Evolutionary conservation across 2,888 invertebrate genomes (phyloP), one percentile per base, ranked within the genome.

Genomic region (Drosophila pseudotalamancana): DNA sequence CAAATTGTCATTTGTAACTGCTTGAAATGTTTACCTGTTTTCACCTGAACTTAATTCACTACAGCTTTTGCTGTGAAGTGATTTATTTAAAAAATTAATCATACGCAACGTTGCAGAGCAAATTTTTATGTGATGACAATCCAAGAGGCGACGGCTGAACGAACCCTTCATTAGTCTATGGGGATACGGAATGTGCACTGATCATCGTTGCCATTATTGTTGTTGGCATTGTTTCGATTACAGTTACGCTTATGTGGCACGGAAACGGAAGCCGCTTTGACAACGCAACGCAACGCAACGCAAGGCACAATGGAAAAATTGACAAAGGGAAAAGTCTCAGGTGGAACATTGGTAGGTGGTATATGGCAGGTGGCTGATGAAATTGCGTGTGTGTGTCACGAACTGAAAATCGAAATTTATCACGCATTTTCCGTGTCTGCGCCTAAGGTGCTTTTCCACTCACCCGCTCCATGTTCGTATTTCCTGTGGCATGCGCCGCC

Each of bases 41-140:
- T n/a, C n/a, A n/a, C n/a, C n/a, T n/a, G n/a, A n/a, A n/a, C n/a
- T n/a, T n/a, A n/a, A n/a, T n/a, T n/a, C n/a, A n/a, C n/a, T n/a
- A n/a, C n/a, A n/a, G n/a, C n/a, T n/a, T n/a, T n/a, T n/a, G n/a
- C n/a, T n/a, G n/a, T n/a, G n/a, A n/a, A n/a, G n/a, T n/a, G n/a
- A n/a, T 11, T 12, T n/a, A 2, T 18, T 4, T 6, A 3, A n/a
- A 48, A 42, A 63, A 80, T 69, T 56, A 57, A 60, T 60, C 65
- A 80, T 72, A 72, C 73, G 77, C 79, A 78, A 59, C 62, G 65
- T 50, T 70, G 65, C 60, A 16, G 65, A n/a, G n/a, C n/a, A n/a
- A n/a, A n/a, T n/a, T n/a, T n/a, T n/a, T n/a, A n/a, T n/a, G n/a
- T 9, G 1, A 6, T 45, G 53, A 55, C 61, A 56, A 59, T 61